Evolutionary conservation across 1,140 invertebrate genomes (phyloP), one percentile per base, ranked within the genome.

Genomic region (Solenopsis fugax): DNA sequence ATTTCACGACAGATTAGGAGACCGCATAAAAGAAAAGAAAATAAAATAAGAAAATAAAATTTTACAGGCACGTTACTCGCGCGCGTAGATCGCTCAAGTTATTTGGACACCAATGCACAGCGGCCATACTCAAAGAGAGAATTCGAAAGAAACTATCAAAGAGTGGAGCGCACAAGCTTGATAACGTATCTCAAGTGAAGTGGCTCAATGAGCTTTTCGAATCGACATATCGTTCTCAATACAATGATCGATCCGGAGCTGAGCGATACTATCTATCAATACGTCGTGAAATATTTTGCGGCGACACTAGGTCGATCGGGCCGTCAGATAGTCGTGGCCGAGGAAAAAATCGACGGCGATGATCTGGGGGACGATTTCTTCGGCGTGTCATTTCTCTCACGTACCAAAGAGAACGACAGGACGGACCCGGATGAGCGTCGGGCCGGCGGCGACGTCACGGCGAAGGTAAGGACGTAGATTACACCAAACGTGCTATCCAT

Each of bases 401-500:
- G 41, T 65, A 18, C 4, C 24, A 56, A 60, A 48, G n/a, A 82
- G 67, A 72, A 16, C 48, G 67, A 56, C 21, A 82, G 9, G 16
- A 73, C 41, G 48, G 41, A 82, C 13, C 41, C 54, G 52, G 69
- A 73, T 58, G 58, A 48, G 24, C 4, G 64, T 58, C 87, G n/a
- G 12, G 67, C 2, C 5, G 34, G 16, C 34, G 16, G 18, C 62
- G 34, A 50, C 24, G 45, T 60, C 52, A 37, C 41, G n/a, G 50
- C 41, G 76, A 12, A 58, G 56, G 52, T 77, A 84, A 24, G 58
- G 82, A 78, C 69, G 65, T 62, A 87, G 81, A 92, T 90, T 92
- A 92, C 85, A 52, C 69, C 81, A 85, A 87, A 84, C 91, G 87
- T 90, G 91, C 86, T 90, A 88, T 75, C 73, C 91, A 91, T 92